Conservation (phyloP, 2,888 invertebrate genomes). For the Tethea ocularis region DNA sequence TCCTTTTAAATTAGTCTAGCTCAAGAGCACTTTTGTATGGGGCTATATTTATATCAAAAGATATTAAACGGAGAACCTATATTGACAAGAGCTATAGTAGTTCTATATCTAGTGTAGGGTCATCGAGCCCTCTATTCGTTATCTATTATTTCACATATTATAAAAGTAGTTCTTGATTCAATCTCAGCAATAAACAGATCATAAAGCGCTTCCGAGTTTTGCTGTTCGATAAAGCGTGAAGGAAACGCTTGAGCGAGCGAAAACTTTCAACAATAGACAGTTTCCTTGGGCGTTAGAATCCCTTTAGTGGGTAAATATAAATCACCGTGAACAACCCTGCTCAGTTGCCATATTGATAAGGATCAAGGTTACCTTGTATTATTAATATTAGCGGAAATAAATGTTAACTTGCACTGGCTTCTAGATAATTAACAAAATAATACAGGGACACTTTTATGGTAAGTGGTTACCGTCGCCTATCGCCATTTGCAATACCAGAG, state of each 20-base stretch:
- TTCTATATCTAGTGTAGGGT: too few species aligned
- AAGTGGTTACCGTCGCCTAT: too few species aligned
- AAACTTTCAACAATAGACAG: conserved; percentile 57
- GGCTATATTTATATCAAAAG: too few species aligned
- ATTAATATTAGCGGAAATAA: not conserved
- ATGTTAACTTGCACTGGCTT: too few species aligned
- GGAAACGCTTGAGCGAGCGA: conserved; percentile 46
- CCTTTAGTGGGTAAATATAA: conserved; percentile 27
- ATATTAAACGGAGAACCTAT: too few species aligned
- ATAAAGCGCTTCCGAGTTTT: conserved; percentile 59
- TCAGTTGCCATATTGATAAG: conserved; percentile 20
- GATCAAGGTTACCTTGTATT: conserved; percentile 22
- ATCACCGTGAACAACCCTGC: conserved; percentile 10
- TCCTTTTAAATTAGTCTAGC: too few species aligned
- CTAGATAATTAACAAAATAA: too few species aligned
- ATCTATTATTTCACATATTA: not conserved
- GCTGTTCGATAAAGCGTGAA: conserved; percentile 57
- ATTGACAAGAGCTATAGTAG: too few species aligned
- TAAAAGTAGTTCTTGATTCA: conserved; percentile 8
- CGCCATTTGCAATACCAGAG: too few species aligned
- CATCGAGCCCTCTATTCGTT: not conserved
- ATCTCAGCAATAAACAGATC: conserved; percentile 43
- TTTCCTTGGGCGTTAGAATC: conserved; percentile 43
- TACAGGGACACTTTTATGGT: too few species aligned
- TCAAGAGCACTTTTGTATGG: too few species aligned